Percentiles rank a stretch among this genome's conserved stretches.
phyloP scores from a whole-genome alignment of 92 coral and sea anemone species.

The Palythoa heliodiscus region DNA sequence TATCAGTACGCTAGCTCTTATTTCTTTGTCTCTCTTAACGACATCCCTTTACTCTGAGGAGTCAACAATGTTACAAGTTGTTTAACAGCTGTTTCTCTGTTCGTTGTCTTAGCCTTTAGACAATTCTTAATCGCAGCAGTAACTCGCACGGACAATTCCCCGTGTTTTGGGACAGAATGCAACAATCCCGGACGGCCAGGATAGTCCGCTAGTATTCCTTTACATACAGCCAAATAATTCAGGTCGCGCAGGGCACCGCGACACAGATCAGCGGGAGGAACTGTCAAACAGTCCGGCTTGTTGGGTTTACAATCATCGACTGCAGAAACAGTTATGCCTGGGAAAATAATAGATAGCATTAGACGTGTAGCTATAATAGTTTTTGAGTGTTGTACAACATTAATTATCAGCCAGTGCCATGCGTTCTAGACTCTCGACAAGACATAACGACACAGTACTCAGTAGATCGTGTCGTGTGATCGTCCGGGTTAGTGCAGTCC shows the following conservation, averaged over 20 bases:
- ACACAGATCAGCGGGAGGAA: slow-evolving; percentile 75
- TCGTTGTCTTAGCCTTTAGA: slow-evolving; percentile 33
- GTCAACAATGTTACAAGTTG: slow-evolving; percentile 20
- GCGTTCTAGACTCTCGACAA: too few species aligned
- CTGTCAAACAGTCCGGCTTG: slow-evolving; percentile 66
- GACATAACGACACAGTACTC: too few species aligned
- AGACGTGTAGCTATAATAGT: too few species aligned
- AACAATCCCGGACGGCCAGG: slow-evolving; percentile 67
- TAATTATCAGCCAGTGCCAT: too few species aligned
- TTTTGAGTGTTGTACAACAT: too few species aligned
- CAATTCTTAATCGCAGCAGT: slow-evolving; percentile 41
- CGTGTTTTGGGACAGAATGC: slow-evolving; percentile 65
- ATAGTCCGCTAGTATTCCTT: slow-evolving; percentile 67
- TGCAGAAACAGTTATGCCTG: slow-evolving; percentile 32
- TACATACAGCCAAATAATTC: slow-evolving; percentile 84
- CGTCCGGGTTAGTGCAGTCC: too few species aligned
- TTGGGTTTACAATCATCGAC: slow-evolving; percentile 48
- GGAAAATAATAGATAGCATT: not conserved
- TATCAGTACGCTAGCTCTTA: too few species aligned
- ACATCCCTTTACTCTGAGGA: not conserved
- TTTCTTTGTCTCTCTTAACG: not conserved
- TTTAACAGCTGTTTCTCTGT: slow-evolving; percentile 45
- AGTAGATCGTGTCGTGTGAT: too few species aligned
- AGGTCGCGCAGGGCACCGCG: slow-evolving; percentile 76
- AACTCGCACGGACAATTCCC: not conserved